Evolutionary conservation across 1,140 invertebrate species (phyloP), one percentile per base, ranked within the genome.

Genomic region (Lordiphosa mommai): DNA sequence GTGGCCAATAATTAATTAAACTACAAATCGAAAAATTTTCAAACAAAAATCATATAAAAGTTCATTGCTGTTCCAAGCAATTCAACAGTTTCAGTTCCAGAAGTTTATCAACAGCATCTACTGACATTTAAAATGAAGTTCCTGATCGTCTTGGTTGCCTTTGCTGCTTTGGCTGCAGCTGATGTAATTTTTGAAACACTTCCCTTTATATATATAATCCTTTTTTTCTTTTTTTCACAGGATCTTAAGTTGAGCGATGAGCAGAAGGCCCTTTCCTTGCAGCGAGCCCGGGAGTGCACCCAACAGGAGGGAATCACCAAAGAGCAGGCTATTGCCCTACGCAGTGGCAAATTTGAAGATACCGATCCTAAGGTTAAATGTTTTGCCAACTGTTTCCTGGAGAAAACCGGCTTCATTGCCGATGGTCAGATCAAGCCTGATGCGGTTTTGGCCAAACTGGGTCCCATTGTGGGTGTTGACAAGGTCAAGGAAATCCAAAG

Each of bases 311-410:
- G 71, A 6, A 13, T 57, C 9, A 48, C 46, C 0, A 77, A 72
- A 64, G 77, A 77, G 0, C 77, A 84, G 47, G 79, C 52, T 0
- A 0, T 40, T 1, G 50, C 59, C 13, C 7, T 70, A 20, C 56
- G 46, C 2, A 10, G 30, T 9, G 46, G 46, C 10, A 48, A 65
- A 0, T 85, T 84, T n/a, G 68, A 65, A 1, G 48, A 64, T 7
- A n/a, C 1, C 16, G 79, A 85, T 34, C 14, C 9, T 0, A 85
- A 86, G 58, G 43, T 71, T 0, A 85, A 85, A 40, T 85, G 79
- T 49, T 85, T 85, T 13, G 61, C 73, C 58, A 73, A 73, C 36
- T 85, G 79, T n/a, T 85, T 85, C 73, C 58, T 85, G 38, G 80
- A 85, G 55, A 70, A 73, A 48, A 4, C 17, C 4, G 73, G 66